Conservation (phyloP, 2,888 invertebrate species). For the Oscheius sp. region DNA sequence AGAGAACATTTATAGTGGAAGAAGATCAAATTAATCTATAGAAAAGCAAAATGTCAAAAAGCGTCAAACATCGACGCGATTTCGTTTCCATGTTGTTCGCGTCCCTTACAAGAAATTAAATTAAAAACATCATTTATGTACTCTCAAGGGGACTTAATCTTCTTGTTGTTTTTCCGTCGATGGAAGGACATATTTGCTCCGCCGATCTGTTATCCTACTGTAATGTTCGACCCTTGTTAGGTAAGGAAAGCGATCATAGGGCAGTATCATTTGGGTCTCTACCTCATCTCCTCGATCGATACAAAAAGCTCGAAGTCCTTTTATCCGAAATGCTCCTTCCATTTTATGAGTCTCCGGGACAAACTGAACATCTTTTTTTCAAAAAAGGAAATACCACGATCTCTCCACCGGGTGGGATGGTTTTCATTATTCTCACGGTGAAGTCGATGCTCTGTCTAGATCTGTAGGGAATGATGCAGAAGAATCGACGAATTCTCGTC, state of each 20-base stretch:
- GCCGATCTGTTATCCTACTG: neutral
- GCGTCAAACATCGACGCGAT: no score
- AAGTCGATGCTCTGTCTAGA: neutral
- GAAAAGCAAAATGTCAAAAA: no score
- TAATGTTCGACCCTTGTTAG: neutral
- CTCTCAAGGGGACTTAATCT: no score
- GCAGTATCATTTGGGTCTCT: conserved; percentile 4
- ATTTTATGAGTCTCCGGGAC: neutral
- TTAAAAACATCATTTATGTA: no score
- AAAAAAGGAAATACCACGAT: neutral
- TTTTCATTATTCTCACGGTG: conserved; percentile 2
- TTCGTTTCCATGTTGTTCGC: no score
- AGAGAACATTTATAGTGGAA: no score
- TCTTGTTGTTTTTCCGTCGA: neutral
- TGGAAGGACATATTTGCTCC: neutral
- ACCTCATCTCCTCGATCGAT: conserved; percentile 9
- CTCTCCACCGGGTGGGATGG: conserved; percentile 7
- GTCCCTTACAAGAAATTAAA: no score
- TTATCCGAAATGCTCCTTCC: conserved; percentile 6
- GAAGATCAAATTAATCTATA: no score
- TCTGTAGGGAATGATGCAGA: neutral
- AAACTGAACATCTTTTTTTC: neutral
- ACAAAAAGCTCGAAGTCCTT: conserved; percentile 13
- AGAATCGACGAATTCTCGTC: neutral
- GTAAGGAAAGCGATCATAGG: conserved; percentile 4